These are phyloP conservation scores for Halocynthia aurantium DNA, from an alignment of 23 tunicate genomes.

Conservation along the genomic window DNA sequence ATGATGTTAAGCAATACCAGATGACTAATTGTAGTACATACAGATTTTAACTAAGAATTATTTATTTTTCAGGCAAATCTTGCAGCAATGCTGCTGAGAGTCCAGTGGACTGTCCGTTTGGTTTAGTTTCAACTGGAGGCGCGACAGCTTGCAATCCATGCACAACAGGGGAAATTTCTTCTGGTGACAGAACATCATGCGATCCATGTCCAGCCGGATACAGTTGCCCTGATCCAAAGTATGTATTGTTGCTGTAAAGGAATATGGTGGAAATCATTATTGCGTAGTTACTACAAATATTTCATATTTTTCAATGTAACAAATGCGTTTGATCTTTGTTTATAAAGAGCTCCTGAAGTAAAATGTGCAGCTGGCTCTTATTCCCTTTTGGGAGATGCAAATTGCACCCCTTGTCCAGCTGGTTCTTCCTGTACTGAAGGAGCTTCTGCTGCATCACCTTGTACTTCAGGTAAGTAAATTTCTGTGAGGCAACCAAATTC, in stretches of 20 bases:
- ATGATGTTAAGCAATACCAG: no score
- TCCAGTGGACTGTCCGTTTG: slow-evolving; percentile 48
- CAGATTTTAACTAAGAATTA: neutral
- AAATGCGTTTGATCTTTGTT: neutral
- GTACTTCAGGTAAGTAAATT: slow-evolving; percentile 42
- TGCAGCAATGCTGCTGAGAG: slow-evolving; percentile 35
- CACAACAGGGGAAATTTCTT: slow-evolving; percentile 29
- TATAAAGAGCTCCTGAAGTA: neutral
- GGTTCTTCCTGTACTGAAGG: slow-evolving; percentile 35
- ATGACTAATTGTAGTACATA: neutral
- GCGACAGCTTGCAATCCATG: slow-evolving; percentile 43
- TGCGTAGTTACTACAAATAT: neutral
- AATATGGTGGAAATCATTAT: neutral
- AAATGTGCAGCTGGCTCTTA: slow-evolving; percentile 55
- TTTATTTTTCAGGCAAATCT: slow-evolving; percentile 33
- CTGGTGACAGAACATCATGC: slow-evolving; percentile 33
- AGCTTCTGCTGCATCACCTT: slow-evolving; percentile 30
- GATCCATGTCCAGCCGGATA: slow-evolving; percentile 78
- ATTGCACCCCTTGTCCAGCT: slow-evolving; percentile 67
- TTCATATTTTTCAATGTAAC: neutral
- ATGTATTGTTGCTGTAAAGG: neutral
- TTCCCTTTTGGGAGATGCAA: slow-evolving; percentile 42
- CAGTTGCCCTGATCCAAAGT: slow-evolving; percentile 40
- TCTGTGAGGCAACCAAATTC: neutral
- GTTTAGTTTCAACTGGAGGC: slow-evolving; percentile 30